phyloP scores from a whole-genome alignment of 23 tunicate species.

The Trididemnum clinides region DNA sequence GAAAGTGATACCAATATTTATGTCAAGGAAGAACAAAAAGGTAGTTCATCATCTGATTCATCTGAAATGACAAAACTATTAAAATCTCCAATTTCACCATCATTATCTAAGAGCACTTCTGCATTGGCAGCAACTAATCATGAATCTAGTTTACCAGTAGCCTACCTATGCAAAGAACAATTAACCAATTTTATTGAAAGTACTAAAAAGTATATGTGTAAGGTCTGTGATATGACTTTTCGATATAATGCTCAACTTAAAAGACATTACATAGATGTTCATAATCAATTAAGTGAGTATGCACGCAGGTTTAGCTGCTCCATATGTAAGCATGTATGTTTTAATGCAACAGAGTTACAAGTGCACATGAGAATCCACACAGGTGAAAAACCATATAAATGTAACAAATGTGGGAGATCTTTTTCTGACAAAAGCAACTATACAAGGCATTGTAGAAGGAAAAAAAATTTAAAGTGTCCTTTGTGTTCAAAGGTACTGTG shows the following conservation, averaged over 20 bases:
- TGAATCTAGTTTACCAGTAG: too few relatives aligned
- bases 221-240: neutral
- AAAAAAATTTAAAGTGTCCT: neutral
- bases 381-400: constrained; percentile 30
- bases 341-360: neutral
- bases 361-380: constrained; percentile 21
- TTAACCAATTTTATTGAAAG: too few relatives aligned
- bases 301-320: too few relatives aligned
- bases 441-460: neutral
- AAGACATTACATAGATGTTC: neutral
- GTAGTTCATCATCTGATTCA: neutral
- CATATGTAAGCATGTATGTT: neutral
- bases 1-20: neutral
- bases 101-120: too few relatives aligned
- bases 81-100: neutral
- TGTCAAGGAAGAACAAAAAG: too few relatives aligned
- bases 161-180: too few relatives aligned
- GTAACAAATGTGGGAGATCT: neutral
- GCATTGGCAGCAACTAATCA: too few relatives aligned
- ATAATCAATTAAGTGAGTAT: neutral
- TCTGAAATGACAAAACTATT: too few relatives aligned
- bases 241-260: neutral
- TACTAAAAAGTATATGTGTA: neutral
- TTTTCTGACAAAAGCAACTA: constrained; percentile 29
- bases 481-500: neutral